Conservation (phyloP, 1,140 invertebrate species). For the Drosophila nigromelanica region DNA sequence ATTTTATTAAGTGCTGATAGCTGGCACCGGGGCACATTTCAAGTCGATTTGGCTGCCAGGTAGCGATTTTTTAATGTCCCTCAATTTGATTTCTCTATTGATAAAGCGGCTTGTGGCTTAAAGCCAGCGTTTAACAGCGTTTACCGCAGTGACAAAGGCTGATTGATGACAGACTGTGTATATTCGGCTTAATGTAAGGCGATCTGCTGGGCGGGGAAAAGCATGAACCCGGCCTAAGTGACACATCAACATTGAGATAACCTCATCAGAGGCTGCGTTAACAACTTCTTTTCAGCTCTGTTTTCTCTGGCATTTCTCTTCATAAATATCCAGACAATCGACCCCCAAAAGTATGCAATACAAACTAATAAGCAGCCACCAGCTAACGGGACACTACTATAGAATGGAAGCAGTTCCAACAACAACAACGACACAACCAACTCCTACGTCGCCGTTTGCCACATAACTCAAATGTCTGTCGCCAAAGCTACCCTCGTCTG, state of each 20-base stretch:
- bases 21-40: slow-evolving; percentile 53
- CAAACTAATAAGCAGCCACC: slow-evolving; percentile 76
- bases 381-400: slow-evolving; percentile 61
- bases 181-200: slow-evolving; percentile 27
- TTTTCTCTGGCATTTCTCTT: slow-evolving; percentile 56
- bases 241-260: slow-evolving; percentile 65
- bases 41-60: slow-evolving; percentile 44
- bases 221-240: slow-evolving; percentile 68
- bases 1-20: slow-evolving; percentile 83
- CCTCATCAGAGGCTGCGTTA: slow-evolving; percentile 27
- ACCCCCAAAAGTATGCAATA: slow-evolving; percentile 36
- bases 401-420: slow-evolving; percentile 17
- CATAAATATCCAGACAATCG: slow-evolving; percentile 74
- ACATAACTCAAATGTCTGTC: slow-evolving; percentile 80
- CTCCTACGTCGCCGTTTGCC: slow-evolving; percentile 57
- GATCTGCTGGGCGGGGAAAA: slow-evolving; percentile 2
- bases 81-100: slow-evolving; percentile 52
- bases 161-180: slow-evolving; percentile 62
- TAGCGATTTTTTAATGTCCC: slow-evolving; percentile 16
- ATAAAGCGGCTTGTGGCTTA: slow-evolving; percentile 39
- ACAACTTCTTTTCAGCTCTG: slow-evolving; percentile 14
- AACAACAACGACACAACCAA: slow-evolving; percentile 3
- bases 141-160: slow-evolving; percentile 55
- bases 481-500: slow-evolving; percentile 78
- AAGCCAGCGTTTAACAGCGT: slow-evolving; percentile 45